These are phyloP conservation scores for Scomber japonicus DNA, from an alignment of 2,113 vertebrate genomes.

Conservation along the genomic window DNA sequence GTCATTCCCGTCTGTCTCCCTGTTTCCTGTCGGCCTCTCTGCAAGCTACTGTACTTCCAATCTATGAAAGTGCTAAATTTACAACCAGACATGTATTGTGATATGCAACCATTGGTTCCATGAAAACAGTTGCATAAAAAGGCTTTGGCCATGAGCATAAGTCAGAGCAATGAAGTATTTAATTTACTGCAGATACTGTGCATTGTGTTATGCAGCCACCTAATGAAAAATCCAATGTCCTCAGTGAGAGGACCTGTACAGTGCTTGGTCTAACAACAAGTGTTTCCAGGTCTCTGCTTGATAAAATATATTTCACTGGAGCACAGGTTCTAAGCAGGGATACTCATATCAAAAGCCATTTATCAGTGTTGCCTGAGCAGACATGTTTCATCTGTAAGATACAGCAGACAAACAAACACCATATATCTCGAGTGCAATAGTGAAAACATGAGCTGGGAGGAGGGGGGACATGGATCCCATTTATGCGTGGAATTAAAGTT, in stretches of 20 bases:
- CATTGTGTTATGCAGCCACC: background rate
- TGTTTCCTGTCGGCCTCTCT: too few species aligned
- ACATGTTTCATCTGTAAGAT: constrained; percentile 42
- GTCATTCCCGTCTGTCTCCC: too few species aligned
- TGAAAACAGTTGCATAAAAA: constrained; percentile 19
- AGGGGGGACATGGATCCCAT: background rate
- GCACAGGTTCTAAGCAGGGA: constrained; percentile 10
- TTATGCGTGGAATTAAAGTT: constrained; percentile 21
- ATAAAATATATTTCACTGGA: constrained; percentile 35
- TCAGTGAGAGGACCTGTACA: constrained; percentile 12
- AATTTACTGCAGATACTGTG: constrained; percentile 13
- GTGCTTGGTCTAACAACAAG: constrained; percentile 8
- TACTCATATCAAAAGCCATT: constrained; percentile 37
- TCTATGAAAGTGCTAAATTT: background rate
- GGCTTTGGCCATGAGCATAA: background rate
- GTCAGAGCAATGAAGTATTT: constrained; percentile 11
- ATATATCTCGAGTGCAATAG: constrained; percentile 27
- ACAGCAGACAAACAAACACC: constrained; percentile 43
- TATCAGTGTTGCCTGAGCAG: constrained; percentile 47
- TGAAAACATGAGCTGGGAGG: constrained; percentile 12
- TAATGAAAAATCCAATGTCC: constrained; percentile 12
- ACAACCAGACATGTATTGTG: background rate
- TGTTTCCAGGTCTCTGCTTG: constrained; percentile 19
- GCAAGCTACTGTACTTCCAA: too few species aligned
- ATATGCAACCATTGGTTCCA: constrained; percentile 7